Percentiles rank a stretch among this genome's conserved stretches.
phyloP scores from a whole-genome alignment of 2,113 vertebrate genomes.

The Dryoscopus gambensis region DNA sequence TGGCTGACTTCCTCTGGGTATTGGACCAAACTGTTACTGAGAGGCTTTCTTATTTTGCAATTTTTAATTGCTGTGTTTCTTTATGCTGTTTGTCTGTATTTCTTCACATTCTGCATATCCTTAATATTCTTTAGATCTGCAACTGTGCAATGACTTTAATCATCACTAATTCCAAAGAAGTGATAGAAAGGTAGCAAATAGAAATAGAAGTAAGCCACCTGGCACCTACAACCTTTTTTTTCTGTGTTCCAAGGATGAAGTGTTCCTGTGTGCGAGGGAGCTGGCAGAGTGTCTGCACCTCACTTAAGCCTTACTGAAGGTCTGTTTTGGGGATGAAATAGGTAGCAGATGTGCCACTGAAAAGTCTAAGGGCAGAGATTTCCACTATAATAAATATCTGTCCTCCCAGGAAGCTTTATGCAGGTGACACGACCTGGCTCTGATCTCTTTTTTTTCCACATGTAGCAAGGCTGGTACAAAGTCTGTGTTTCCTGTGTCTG shows the following conservation, averaged over 20 bases:
- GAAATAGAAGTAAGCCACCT: neutral
- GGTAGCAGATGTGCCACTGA: neutral
- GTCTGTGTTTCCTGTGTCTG: neutral
- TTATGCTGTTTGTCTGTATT: neutral
- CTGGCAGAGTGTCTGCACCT: neutral
- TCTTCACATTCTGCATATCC: neutral
- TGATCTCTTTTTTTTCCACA: neutral
- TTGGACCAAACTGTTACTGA: neutral
- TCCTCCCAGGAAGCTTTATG: neutral
- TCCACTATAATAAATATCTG: neutral
- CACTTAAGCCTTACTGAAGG: neutral
- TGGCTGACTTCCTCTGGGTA: neutral
- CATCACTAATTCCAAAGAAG: conserved; percentile 20
- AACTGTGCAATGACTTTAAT: conserved; percentile 7
- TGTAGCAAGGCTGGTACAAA: neutral
- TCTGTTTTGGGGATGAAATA: neutral
- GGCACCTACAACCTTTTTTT: neutral
- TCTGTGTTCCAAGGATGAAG: neutral
- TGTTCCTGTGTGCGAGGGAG: neutral
- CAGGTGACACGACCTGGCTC: neutral
- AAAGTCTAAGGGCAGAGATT: neutral
- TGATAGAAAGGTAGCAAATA: neutral
- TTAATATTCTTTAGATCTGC: conserved; percentile 1
- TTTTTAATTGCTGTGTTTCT: neutral
- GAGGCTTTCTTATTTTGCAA: neutral